phyloP scores from a whole-genome alignment of 2,888 invertebrate genomes.

The Pardosa pseudoannulata region DNA sequence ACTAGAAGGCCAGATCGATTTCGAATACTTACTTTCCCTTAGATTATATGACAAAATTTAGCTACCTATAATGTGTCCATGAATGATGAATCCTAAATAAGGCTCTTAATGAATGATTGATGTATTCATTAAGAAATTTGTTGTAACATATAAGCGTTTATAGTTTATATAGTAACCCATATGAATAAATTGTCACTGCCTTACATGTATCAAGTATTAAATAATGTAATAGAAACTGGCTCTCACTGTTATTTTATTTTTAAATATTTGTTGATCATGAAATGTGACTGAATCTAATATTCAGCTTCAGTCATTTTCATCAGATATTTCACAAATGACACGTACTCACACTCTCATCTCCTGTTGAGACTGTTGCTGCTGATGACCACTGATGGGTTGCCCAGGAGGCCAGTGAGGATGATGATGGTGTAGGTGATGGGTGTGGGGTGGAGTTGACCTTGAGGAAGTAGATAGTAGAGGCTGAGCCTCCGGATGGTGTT shows the following conservation, averaged over 20 bases:
- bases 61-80: too few relatives aligned
- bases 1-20: too few relatives aligned
- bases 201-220: not conserved
- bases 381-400: not conserved
- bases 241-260: not conserved
- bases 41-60: too few relatives aligned
- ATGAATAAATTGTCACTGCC: not conserved
- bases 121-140: too few relatives aligned
- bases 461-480: conserved; percentile 29
- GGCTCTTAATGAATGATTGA: too few relatives aligned
- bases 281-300: not conserved
- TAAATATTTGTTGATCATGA: not conserved
- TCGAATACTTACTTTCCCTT: too few relatives aligned
- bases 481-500: conserved; percentile 38
- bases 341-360: conserved; percentile 73
- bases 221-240: not conserved
- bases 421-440: conserved; percentile 37
- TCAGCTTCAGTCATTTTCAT: not conserved
- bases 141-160: too few relatives aligned
- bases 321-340: conserved; percentile 43
- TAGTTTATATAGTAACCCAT: too few relatives aligned
- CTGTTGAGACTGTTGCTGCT: conserved; percentile 42
- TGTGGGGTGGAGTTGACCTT: conserved; percentile 24
- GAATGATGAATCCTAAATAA: too few relatives aligned
- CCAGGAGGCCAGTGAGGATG: conserved; percentile 29